Evolutionary conservation across 2,113 vertebrate genomes (phyloP).

Genomic region (Larimichthys crocea): DNA sequence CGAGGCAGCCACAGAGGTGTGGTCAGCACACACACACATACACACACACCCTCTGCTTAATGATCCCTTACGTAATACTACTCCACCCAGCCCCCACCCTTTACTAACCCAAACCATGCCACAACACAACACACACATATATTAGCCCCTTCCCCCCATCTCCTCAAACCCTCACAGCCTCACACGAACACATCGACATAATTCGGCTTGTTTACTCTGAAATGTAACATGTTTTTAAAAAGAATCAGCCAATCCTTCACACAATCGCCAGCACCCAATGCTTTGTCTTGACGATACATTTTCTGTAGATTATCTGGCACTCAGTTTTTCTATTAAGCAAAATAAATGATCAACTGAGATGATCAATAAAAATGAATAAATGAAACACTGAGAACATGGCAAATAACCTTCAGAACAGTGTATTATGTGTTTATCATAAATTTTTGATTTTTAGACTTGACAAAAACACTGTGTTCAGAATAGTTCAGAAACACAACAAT

Average conservation of each 20-base stretch:
- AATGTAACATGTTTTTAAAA: background rate
- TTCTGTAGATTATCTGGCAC: too few species aligned
- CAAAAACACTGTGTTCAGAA: too few species aligned
- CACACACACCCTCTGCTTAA: constrained; percentile 53
- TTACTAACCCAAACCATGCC: constrained; percentile 62
- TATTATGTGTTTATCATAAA: too few species aligned
- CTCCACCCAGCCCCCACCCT: constrained; percentile 73
- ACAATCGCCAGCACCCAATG: background rate
- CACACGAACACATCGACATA: constrained; percentile 11
- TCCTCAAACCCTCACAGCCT: constrained; percentile 2
- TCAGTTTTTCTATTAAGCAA: background rate
- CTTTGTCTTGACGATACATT: background rate
- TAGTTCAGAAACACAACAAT: background rate
- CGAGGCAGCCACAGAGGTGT: constrained; percentile 56
- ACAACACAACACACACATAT: constrained; percentile 37
- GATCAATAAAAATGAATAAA: background rate
- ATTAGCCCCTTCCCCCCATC: constrained; percentile 26
- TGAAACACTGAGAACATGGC: background rate
- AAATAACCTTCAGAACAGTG: background rate
- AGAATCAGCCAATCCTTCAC: background rate
- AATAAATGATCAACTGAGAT: background rate
- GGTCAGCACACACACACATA: constrained; percentile 47
- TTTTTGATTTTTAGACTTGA: too few species aligned
- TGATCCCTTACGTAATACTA: constrained; percentile 66
- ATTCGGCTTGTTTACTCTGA: constrained; percentile 24